Percentiles rank a stretch among this genome's conserved stretches.
Conservation (phyloP, 2,113 vertebrate species). For the Psittacara wagleri region DNA sequence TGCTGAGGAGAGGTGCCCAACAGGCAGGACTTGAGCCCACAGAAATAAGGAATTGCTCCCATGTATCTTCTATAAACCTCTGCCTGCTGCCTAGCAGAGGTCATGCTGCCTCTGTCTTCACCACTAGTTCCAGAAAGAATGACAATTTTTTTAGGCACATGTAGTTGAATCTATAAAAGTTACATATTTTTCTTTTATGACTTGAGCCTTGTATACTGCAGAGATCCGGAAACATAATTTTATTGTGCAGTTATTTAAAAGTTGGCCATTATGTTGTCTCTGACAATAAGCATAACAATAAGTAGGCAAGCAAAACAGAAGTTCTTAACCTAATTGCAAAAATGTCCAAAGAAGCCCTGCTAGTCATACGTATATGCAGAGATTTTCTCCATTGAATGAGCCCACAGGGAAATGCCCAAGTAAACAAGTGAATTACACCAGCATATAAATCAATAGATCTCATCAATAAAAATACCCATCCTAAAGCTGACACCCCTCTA, state of each 20-base stretch:
- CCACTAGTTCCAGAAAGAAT: not conserved
- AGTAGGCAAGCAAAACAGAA: not conserved
- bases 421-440: not conserved
- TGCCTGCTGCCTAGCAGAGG: not conserved
- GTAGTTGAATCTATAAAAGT: not conserved
- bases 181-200: not conserved
- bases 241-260: not conserved
- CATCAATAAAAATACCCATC: slow-evolving; percentile 17
- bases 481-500: not conserved
- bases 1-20: not conserved
- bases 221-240: not conserved
- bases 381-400: not conserved
- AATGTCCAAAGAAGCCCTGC: not conserved
- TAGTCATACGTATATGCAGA: not conserved
- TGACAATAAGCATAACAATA: not conserved
- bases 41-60: not conserved
- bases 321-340: not conserved
- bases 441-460: not conserved
- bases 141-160: not conserved
- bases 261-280: not conserved
- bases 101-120: not conserved
- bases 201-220: not conserved
- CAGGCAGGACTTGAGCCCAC: not conserved
- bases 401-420: not conserved
- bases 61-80: not conserved